Evolutionary conservation across 2,888 invertebrate genomes (phyloP).

Genomic region (Epirrhoe alternata): DNA sequence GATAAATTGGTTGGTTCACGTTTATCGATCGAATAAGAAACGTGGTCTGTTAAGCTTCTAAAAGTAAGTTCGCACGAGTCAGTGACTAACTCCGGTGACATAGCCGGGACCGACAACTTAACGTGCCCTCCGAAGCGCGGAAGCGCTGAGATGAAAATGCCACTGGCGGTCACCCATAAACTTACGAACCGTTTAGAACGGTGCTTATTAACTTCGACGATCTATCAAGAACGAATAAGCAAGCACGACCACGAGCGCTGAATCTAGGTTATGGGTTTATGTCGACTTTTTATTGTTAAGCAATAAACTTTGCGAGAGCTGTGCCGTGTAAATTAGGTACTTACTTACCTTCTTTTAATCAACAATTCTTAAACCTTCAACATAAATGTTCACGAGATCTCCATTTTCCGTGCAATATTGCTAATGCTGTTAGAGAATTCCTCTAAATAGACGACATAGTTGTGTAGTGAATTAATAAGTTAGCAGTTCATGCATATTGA

Average conservation of each 20-base stretch:
- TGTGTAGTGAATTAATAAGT: slow-evolving; percentile 68
- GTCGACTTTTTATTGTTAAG: too few relatives aligned
- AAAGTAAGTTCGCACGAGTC: too few relatives aligned
- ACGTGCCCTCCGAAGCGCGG: too few relatives aligned
- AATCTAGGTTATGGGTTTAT: too few relatives aligned
- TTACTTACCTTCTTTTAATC: neutral
- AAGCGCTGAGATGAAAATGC: too few relatives aligned
- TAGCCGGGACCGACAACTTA: too few relatives aligned
- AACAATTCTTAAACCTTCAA: neutral
- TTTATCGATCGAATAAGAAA: neutral
- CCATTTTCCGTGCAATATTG: slow-evolving; percentile 7
- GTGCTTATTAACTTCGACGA: too few relatives aligned
- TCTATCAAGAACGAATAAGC: too few relatives aligned
- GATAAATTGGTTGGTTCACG: neutral
- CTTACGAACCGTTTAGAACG: too few relatives aligned
- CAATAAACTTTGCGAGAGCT: neutral
- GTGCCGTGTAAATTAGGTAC: neutral
- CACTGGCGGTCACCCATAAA: too few relatives aligned
- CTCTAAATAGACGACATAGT: slow-evolving; percentile 24
- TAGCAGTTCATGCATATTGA: slow-evolving; percentile 74
- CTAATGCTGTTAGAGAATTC: slow-evolving; percentile 16
- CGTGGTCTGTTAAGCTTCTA: neutral
- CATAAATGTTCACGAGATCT: neutral
- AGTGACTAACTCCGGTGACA: too few relatives aligned
- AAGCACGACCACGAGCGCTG: too few relatives aligned